Evolutionary conservation across 2,113 vertebrate genomes (phyloP).

Genomic region (Fregata magnificens): DNA sequence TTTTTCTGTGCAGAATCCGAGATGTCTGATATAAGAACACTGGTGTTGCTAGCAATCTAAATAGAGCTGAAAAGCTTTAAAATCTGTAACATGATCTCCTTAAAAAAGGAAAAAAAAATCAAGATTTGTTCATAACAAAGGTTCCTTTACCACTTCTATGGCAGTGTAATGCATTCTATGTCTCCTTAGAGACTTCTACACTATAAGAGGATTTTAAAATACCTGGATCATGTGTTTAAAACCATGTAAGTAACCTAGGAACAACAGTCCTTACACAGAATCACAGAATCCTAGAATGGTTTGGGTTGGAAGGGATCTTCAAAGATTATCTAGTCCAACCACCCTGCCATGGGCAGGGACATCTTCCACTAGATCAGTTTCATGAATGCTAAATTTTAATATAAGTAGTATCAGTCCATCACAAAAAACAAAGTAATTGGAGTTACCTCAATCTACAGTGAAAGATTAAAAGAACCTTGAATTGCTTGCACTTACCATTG

Average conservation of each 20-base stretch:
- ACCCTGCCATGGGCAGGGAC: neutral
- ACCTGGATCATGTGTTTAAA: neutral
- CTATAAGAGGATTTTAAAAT: neutral
- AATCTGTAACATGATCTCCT: neutral
- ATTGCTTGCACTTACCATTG: neutral
- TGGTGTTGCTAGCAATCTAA: neutral
- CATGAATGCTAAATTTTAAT: neutral
- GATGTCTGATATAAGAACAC: neutral
- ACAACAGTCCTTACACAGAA: neutral
- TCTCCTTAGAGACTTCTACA: neutral
- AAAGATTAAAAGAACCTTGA: neutral
- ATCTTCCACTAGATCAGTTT: neutral
- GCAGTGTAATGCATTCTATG: neutral
- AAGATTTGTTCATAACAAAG: neutral
- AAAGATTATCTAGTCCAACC: neutral
- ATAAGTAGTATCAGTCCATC: neutral
- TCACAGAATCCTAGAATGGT: neutral
- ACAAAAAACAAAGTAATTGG: neutral
- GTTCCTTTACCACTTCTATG: neutral
- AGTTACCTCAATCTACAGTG: neutral
- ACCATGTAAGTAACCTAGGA: neutral
- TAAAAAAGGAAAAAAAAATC: neutral
- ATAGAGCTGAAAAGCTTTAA: neutral
- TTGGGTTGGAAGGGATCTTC: neutral
- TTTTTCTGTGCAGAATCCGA: neutral